phyloP scores from a whole-genome alignment of 2,113 vertebrate species.

The Oreochromis aureus region DNA sequence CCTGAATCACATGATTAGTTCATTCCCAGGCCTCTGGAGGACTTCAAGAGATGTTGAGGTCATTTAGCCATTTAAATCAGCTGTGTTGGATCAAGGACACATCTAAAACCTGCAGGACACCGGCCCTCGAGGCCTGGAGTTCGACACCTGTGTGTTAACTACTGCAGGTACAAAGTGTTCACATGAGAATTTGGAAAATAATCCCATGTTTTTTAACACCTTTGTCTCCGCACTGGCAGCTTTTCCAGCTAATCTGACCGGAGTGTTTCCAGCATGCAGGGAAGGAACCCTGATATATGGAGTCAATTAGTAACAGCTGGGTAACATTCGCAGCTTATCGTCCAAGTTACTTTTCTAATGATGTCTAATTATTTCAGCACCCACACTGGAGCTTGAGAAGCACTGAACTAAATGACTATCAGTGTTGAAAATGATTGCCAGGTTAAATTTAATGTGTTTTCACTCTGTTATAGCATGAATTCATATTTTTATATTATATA shows the following conservation, averaged over 20 bases:
- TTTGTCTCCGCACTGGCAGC: neutral
- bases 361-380: neutral
- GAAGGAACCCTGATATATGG: neutral
- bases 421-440: neutral
- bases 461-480: neutral
- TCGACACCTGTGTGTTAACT: neutral
- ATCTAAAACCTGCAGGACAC: no score
- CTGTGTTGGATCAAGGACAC: no score
- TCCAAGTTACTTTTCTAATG: neutral
- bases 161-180: neutral
- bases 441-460: neutral
- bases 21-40: no score
- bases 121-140: no score
- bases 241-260: neutral
- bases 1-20: no score
- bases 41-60: no score
- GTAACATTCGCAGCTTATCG: neutral
- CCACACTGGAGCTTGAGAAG: neutral
- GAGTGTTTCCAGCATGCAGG: neutral
- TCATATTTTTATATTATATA: neutral
- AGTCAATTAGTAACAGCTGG: neutral
- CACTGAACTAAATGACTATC: neutral
- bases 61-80: no score
- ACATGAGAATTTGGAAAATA: neutral
- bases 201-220: fast-evolving